Conservation (phyloP, 2,888 invertebrate genomes). For the Gastrophysa polygoni region DNA sequence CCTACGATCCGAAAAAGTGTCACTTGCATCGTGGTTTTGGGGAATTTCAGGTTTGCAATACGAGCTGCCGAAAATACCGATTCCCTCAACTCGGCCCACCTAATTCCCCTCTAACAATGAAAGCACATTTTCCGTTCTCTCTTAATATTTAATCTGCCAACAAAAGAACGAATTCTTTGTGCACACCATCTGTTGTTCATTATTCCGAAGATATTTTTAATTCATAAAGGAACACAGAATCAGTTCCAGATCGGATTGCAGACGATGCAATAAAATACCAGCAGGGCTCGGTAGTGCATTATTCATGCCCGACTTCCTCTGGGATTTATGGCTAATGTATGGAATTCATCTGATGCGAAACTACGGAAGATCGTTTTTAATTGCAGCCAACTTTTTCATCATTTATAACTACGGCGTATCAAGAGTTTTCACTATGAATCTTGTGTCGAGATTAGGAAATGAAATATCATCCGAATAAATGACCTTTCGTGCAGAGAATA, state of each 20-base stretch:
- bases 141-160: not conserved
- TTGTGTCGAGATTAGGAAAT: too few species aligned
- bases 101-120: not conserved
- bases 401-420: too few species aligned
- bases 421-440: too few species aligned
- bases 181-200: constrained; percentile 12
- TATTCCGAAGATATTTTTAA: constrained; percentile 15
- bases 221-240: constrained; percentile 16
- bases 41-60: too few species aligned
- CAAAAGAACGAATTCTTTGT: constrained; percentile 3
- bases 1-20: too few species aligned
- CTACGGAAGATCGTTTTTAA: not conserved
- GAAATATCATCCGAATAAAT: too few species aligned
- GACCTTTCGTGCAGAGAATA: too few species aligned
- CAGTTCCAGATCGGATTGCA: constrained; percentile 7
- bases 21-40: too few species aligned
- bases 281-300: not conserved
- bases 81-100: not conserved
- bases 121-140: not conserved
- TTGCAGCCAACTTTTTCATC: not conserved
- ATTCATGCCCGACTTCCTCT: not conserved
- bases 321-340: not conserved
- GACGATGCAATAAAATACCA: constrained; percentile 7
- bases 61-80: not conserved
- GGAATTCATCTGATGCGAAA: not conserved